A percentile compares a stretch with the other conserved stretches of the same genome.
phyloP scores from a whole-genome alignment of 2,797 vertebrate species.

The Helostoma temminkii region DNA sequence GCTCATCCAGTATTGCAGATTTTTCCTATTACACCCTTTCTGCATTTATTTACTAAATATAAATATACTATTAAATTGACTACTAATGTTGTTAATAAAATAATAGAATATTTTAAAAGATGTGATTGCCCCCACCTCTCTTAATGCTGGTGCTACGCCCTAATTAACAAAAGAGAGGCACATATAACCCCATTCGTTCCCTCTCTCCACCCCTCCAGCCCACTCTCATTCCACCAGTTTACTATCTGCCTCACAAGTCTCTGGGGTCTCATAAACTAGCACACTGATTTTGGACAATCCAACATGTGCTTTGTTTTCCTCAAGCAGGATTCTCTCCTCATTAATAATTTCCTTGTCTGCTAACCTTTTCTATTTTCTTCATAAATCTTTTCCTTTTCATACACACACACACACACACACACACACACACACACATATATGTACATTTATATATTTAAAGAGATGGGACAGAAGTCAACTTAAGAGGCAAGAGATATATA shows the following conservation, averaged over 20 bases:
- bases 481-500: too few relatives aligned
- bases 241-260: slow-evolving; percentile 59
- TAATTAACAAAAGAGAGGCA: slow-evolving; percentile 60
- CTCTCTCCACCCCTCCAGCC: slow-evolving; percentile 39
- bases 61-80: too few relatives aligned
- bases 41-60: too few relatives aligned
- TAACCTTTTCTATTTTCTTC: slow-evolving; percentile 54
- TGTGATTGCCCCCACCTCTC: slow-evolving; percentile 2
- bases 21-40: not conserved
- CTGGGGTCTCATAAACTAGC: slow-evolving; percentile 69
- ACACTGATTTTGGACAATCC: slow-evolving; percentile 65
- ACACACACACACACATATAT: too few relatives aligned
- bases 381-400: slow-evolving; percentile 29
- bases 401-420: too few relatives aligned
- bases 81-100: not conserved
- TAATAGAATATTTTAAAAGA: not conserved
- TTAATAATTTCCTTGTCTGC: slow-evolving; percentile 54
- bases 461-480: too few relatives aligned
- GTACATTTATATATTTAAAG: too few relatives aligned
- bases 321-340: slow-evolving; percentile 31
- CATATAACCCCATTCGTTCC: slow-evolving; percentile 48
- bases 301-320: slow-evolving; percentile 51
- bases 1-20: not conserved
- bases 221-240: slow-evolving; percentile 55
- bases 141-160: slow-evolving; percentile 32